Percentiles rank a stretch among this genome's conserved stretches.
These are phyloP conservation scores for Passer montanus DNA, from an alignment of 2,113 vertebrate species.

Conservation along the genomic window DNA sequence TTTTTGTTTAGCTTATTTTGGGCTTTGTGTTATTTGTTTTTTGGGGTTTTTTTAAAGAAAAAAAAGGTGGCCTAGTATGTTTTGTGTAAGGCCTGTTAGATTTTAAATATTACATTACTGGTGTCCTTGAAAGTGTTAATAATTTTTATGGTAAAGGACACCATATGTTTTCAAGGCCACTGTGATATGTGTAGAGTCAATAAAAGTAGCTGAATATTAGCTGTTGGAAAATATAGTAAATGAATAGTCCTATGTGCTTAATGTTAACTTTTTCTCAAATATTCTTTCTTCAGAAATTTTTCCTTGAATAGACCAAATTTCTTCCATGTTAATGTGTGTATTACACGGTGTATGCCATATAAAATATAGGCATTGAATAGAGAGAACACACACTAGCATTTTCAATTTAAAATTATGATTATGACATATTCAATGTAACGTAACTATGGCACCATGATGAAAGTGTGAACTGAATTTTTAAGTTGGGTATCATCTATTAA, in stretches of 20 bases:
- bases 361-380: not conserved
- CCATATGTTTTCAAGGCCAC: not conserved
- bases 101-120: not conserved
- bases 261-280: not conserved
- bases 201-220: not conserved
- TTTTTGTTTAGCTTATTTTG: not conserved
- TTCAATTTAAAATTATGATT: not conserved
- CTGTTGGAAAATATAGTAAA: not conserved
- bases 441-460: not conserved
- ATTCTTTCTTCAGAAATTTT: not conserved
- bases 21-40: not conserved
- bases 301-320: not conserved
- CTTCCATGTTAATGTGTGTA: not conserved
- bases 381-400: not conserved
- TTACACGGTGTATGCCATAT: not conserved
- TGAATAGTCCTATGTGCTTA: not conserved
- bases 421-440: fast-evolving
- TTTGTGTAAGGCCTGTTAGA: not conserved
- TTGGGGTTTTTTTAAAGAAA: not conserved
- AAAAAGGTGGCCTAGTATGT: not conserved
- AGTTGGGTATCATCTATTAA: not conserved
- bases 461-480: not conserved
- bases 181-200: not conserved
- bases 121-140: not conserved
- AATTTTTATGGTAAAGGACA: not conserved